Evolutionary conservation across 2,113 vertebrate species (phyloP).

Genomic region (Macrotis lagotis): DNA sequence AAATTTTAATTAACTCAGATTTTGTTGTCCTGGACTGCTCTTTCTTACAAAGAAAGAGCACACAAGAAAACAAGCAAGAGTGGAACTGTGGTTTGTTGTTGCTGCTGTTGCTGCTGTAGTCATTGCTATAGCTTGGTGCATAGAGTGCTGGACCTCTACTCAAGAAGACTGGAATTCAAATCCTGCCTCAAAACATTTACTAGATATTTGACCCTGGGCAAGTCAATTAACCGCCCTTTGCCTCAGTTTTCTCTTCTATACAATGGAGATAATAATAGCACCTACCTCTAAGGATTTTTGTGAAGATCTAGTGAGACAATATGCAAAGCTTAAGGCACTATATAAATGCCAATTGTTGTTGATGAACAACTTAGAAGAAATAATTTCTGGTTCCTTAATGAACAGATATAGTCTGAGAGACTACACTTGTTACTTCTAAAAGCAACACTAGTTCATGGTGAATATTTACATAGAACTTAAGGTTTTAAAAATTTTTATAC

Average conservation of each 20-base stretch:
- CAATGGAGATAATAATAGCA: neutral
- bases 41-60: neutral
- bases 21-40: neutral
- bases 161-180: neutral
- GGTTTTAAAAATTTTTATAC: neutral
- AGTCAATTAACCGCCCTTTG: neutral
- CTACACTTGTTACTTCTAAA: neutral
- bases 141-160: neutral
- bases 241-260: neutral
- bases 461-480: neutral
- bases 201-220: neutral
- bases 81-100: neutral
- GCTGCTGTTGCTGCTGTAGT: neutral
- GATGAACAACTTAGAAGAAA: neutral
- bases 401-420: neutral
- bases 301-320: neutral
- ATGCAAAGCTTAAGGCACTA: neutral
- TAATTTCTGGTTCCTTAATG: neutral
- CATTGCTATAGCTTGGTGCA: neutral
- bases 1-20: neutral
- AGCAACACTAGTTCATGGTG: neutral
- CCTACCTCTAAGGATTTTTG: neutral
- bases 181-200: neutral
- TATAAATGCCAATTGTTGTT: neutral
- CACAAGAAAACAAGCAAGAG: neutral